Evolutionary conservation across 2,888 invertebrate species (phyloP), one percentile per base, ranked within the genome.

Genomic region (Platycheirus rosarum): DNA sequence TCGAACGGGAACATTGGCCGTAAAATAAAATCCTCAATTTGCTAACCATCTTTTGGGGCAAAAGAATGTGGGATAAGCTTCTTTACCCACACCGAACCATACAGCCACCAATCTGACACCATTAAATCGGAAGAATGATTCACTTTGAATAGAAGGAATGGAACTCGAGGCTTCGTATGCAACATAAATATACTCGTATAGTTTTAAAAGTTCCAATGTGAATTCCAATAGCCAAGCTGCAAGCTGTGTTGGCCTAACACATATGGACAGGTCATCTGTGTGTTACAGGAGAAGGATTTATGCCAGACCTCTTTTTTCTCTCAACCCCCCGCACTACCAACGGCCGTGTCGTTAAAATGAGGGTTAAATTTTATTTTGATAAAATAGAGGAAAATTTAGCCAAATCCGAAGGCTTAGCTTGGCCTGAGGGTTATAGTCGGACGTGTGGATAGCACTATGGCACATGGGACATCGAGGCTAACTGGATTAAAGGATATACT

Each of bases 401-500:
- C 44, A 46, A 63, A 40, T 14, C 23, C 6, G 6, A 44, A 3
- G 37, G n/a, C n/a, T n/a, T n/a, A 23, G 35, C 26, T 29, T 37
- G 14, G 57, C 18, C 23, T 2, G 32, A 23, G 53, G 14, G 26
- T n/a, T n/a, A n/a, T 37, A 42, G 9, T 16, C 13, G 51, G 16
- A 46, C 53, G 62, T 55, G 62, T 32, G 60, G 68, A 53, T 20
- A 51, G 66, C 84, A 78, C 63, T 62, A 53, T 20, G 42, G 66
- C 84, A 78, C 63, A 84, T 78, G 77, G 78, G 69, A 78, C 73
- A 74, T 46, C 74, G 46, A 74, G 69, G 68, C 78, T 84, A 84
- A 84, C 84, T 84, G 84, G 84, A 84, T 84, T 78, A 84, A 78
- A 60, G 78, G 84, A 84, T 84, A 73, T 84, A 74, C 78, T 78